Base-by-base conservation (phyloP, 2,888 invertebrate genomes). In the Epinotia brunnichana region DNA sequence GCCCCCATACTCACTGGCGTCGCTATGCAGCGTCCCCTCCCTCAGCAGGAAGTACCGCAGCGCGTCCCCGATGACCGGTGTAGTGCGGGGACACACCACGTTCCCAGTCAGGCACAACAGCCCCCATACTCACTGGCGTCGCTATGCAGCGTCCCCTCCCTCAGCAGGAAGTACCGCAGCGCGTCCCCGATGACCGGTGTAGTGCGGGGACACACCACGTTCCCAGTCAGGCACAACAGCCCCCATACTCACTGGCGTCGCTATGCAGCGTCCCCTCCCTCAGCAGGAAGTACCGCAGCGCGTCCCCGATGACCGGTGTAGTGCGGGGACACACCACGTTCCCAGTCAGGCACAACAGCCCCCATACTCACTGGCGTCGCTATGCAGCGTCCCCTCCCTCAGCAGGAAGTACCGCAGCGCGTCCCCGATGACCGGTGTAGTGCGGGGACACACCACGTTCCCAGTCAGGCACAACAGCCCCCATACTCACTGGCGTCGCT, bases 371-470 rank as follows among this genome's bases (percentile, higher is more conserved):
- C 98, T 99, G 81, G 97, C 97, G 89, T 99, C 99, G 77, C 96
- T 95, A 79, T 97, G 96, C 74, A 97, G 95, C 0, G 98, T 97
- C 4, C 98, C 98, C 90, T 98, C 98, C 76, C 98, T 94, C 44
- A 99, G 90, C 75, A 99, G 94, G 87, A 98, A 97, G 88, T 99
- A 99, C 66, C 99, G 92, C 29, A 99, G 90, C 0, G 98, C 99
- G 78, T 97, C 96, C 3, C 90, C 82, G 0, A 80, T 75, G 21
- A 81, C 87, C 73, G 85, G 82, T 0, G 96, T 95, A 35, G 93
- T 87, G 44, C 95, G 85, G 0, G 99, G 99, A 81, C 96, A 94
- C 0, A 99, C 95, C 1, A 98, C 98, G 89, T 99, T 99, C 74
- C 97, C 96, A 2, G n/a, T n/a, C n/a, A n/a, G n/a, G n/a, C 10